phyloP scores from a whole-genome alignment of 2,797 vertebrate species.

The Acipenser transmontanus region DNA sequence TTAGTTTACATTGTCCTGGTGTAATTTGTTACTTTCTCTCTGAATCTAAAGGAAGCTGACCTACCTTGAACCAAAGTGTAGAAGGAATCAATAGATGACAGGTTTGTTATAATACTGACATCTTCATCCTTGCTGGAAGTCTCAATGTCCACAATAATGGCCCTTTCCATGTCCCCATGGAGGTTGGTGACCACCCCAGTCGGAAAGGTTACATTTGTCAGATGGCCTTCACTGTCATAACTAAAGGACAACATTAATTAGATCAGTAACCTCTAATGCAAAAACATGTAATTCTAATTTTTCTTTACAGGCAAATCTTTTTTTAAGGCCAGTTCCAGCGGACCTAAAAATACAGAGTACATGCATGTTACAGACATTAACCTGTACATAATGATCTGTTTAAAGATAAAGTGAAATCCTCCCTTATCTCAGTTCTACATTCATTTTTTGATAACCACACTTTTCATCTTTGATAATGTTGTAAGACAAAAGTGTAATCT shows the following conservation, averaged over 20 bases:
- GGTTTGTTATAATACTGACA: slow-evolving; percentile 87
- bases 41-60: slow-evolving; percentile 13
- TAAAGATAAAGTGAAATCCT: too few relatives aligned
- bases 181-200: slow-evolving; percentile 90
- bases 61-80: slow-evolving; percentile 94
- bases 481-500: too few relatives aligned
- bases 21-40: slow-evolving; percentile 29
- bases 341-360: too few relatives aligned
- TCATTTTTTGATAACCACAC: too few relatives aligned
- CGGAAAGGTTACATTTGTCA: slow-evolving; percentile 95
- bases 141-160: slow-evolving; percentile 85
- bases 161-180: slow-evolving; percentile 83
- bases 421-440: too few relatives aligned
- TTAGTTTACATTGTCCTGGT: slow-evolving; percentile 46
- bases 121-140: slow-evolving; percentile 89
- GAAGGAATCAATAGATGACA: slow-evolving; percentile 85
- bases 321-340: slow-evolving; percentile 20
- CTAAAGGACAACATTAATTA: slow-evolving; percentile 49
- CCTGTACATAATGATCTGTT: too few relatives aligned
- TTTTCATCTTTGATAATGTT: too few relatives aligned
- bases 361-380: too few relatives aligned
- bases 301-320: slow-evolving; percentile 20
- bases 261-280: slow-evolving; percentile 21
- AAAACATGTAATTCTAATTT: slow-evolving; percentile 35
- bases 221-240: slow-evolving; percentile 91